Evolutionary conservation across 2,888 invertebrate species (phyloP), one percentile per base, ranked within the genome.

Genomic region (Platypus cylindrus): DNA sequence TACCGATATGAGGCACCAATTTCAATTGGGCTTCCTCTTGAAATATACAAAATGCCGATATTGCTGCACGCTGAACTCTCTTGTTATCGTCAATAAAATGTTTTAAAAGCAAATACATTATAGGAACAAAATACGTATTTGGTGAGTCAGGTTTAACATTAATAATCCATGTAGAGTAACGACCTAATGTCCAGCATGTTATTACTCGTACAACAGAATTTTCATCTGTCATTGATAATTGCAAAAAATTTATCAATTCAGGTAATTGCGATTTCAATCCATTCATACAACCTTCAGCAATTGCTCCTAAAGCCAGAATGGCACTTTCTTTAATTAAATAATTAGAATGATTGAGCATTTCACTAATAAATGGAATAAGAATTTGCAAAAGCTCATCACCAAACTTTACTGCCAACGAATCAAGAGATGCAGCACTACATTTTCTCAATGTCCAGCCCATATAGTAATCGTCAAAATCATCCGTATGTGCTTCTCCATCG

Each of bases 371-470:
- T 5, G 97, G 97, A 51, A 98, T 73, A 18, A 98, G 72, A 40
- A 91, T 79, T 0, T 89, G 87, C 50, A 97, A 69, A 40, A 98
- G 72, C 43, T 93, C 91, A 42, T 94, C 93, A 17, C 84, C 78
- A 60, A 97, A 99, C 34, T 97, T 93, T 60, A 91, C 87, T 24
- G 98, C 93, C 35, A 99, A 64, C 31, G 94, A 89, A 65, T 98
- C 98, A 35, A 98, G 68, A 0, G 95, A 95, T 17, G 98, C 97
- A 0, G 98, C 98, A 51, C 94, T 93, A 59, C 98, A 98, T 66
- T 98, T 95, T 52, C 94, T 77, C 49, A 98, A 70, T 66, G 95
- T 98, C 97, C 97, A 98, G 59, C 59, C 59, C 29, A 59, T 54
- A 33, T 58, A 58, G 22, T 55, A 73, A 52, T 45, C 60, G 34